phyloP scores from a whole-genome alignment of 1,140 invertebrate species.

The Eupristina koningsbergeri region DNA sequence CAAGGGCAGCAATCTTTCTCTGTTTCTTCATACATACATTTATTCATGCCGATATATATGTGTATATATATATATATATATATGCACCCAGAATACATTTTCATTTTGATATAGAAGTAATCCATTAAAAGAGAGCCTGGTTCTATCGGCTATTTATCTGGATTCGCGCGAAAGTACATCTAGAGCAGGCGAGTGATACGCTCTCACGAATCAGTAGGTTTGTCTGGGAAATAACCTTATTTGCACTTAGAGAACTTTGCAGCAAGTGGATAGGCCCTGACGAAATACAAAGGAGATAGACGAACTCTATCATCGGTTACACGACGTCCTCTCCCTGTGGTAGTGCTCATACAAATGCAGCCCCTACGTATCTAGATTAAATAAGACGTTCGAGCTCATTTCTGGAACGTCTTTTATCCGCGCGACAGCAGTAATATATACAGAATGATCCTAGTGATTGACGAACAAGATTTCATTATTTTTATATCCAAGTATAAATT shows the following conservation, averaged over 20 bases:
- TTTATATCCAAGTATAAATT: not conserved
- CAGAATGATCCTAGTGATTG: not conserved
- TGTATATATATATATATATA: too few relatives aligned
- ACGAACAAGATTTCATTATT: not conserved
- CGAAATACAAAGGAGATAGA: not conserved
- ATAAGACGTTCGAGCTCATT: not conserved
- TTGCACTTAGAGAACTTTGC: constrained; percentile 2
- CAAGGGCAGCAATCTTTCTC: constrained; percentile 55
- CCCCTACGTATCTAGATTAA: not conserved
- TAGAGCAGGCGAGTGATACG: not conserved
- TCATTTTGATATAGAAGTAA: constrained; percentile 48
- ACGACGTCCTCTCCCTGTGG: not conserved
- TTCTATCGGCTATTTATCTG: constrained; percentile 23
- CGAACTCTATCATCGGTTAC: not conserved
- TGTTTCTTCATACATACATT: too few relatives aligned
- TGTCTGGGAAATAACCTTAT: constrained; percentile 46
- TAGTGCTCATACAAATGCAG: not conserved
- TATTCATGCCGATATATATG: constrained; percentile 57
- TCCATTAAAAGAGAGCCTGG: constrained; percentile 52
- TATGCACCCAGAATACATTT: too few relatives aligned
- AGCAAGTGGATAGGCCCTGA: not conserved
- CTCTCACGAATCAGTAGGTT: constrained; percentile 40
- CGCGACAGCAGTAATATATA: not conserved
- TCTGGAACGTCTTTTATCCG: not conserved
- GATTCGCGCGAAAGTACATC: not conserved